Percentiles rank a stretch among this genome's conserved stretches.
Conservation (phyloP, 2,797 vertebrate species). For the Acanthurus lineatus region DNA sequence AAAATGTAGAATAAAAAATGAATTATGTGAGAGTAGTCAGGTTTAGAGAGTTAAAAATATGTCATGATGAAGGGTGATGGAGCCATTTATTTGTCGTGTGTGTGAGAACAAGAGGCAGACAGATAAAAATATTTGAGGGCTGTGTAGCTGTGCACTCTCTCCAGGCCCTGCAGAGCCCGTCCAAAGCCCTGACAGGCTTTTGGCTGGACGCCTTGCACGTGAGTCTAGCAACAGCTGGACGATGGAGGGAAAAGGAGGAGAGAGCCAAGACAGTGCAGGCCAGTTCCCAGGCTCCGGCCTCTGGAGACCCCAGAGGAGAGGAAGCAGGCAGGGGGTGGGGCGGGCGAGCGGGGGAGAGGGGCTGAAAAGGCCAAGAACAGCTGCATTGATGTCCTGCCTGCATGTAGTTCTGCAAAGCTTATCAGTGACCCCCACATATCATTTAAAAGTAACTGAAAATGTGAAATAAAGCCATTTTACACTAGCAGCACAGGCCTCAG, state of each 20-base stretch:
- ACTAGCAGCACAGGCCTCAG: not conserved
- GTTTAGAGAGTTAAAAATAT: constrained; percentile 5
- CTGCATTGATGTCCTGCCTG: constrained; percentile 60
- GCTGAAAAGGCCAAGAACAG: constrained; percentile 55
- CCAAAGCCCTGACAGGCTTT: constrained; percentile 71
- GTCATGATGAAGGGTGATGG: not conserved
- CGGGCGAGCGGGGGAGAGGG: not conserved
- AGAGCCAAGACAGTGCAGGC: constrained; percentile 60
- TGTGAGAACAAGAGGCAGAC: constrained; percentile 47
- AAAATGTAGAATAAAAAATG: constrained; percentile 24
- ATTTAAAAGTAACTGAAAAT: constrained; percentile 17
- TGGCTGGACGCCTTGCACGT: constrained; percentile 80
- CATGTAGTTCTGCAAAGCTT: constrained; percentile 25
- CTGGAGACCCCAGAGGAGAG: constrained; percentile 65
- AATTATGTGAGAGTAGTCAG: constrained; percentile 17
- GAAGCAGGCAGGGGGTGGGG: constrained; percentile 34
- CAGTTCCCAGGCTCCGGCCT: constrained; percentile 82
- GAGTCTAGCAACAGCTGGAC: constrained; percentile 81
- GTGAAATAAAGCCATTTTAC: constrained; percentile 1
- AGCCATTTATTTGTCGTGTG: constrained; percentile 44
- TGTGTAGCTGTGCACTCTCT: constrained; percentile 45
- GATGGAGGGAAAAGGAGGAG: constrained; percentile 50
- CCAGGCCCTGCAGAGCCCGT: constrained; percentile 36
- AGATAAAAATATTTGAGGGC: constrained; percentile 48
- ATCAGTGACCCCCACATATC: constrained; percentile 18